phyloP scores from a whole-genome alignment of 2,797 vertebrate species.

The Myotis findleyi region DNA sequence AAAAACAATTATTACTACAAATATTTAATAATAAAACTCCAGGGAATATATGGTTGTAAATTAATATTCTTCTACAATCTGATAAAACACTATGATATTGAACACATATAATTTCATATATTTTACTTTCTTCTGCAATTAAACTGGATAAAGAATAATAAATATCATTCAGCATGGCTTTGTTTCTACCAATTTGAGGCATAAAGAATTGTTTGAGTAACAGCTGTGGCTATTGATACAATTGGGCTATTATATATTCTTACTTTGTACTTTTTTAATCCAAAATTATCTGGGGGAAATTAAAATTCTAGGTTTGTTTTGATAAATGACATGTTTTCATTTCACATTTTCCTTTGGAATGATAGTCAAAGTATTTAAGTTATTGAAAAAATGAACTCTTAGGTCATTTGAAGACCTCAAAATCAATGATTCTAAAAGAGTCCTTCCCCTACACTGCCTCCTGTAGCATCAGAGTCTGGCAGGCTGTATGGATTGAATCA shows the following conservation, averaged over 20 bases:
- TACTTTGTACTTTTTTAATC: slow-evolving; percentile 7
- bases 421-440: neutral
- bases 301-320: neutral
- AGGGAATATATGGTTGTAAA: neutral
- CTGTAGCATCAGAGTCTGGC: neutral
- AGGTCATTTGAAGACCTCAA: neutral
- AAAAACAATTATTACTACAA: slow-evolving; percentile 42
- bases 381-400: neutral
- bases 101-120: neutral
- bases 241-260: neutral
- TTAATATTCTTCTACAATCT: neutral
- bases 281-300: neutral
- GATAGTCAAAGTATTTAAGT: neutral
- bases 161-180: neutral
- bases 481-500: neutral
- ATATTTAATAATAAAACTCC: slow-evolving; percentile 51
- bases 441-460: neutral
- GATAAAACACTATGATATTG: neutral
- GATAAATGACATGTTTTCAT: neutral
- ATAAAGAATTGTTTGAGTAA: slow-evolving; percentile 13
- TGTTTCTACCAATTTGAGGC: neutral
- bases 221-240: neutral
- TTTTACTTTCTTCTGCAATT: neutral
- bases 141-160: slow-evolving; percentile 20
- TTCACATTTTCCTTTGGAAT: neutral